phyloP scores from a whole-genome alignment of 2,888 invertebrate genomes.

The Ophion ellenae region DNA sequence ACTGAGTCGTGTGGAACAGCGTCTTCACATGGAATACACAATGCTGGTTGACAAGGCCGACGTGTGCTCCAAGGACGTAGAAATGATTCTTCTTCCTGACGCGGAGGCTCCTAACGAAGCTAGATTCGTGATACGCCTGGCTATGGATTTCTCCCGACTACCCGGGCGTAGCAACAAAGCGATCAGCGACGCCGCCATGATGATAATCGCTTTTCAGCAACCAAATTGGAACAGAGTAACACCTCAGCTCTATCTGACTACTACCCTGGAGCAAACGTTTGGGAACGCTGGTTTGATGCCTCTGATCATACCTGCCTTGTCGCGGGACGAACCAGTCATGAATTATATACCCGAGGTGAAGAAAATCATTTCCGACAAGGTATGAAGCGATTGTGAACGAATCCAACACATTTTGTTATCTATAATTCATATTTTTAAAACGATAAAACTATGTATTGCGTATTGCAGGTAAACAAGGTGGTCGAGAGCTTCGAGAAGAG shows the following conservation, averaged over 20 bases:
- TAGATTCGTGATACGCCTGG: conserved; percentile 88
- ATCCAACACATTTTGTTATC: too few species aligned
- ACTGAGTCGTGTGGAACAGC: conserved; percentile 78
- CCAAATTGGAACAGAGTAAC: conserved; percentile 83
- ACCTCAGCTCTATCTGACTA: conserved; percentile 84
- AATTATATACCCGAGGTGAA: conserved; percentile 87
- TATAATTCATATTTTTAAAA: conserved; percentile 3
- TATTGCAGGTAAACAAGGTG: conserved; percentile 72
- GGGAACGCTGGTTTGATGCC: conserved; percentile 78
- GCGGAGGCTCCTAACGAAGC: conserved; percentile 84
- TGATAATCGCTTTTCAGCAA: conserved; percentile 86
- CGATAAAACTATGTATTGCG: neutral
- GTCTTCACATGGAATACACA: conserved; percentile 87
- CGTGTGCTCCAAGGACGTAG: conserved; percentile 86
- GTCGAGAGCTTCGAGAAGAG: conserved; percentile 63
- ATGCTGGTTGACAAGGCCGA: conserved; percentile 86
- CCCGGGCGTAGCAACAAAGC: conserved; percentile 85
- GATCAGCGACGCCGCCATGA: conserved; percentile 84
- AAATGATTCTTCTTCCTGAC: conserved; percentile 86
- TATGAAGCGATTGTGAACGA: conserved; percentile 68
- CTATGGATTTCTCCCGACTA: conserved; percentile 87
- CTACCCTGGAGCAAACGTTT: conserved; percentile 84
- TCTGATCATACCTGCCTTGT: conserved; percentile 84
- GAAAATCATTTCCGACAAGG: conserved; percentile 85
- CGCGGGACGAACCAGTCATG: conserved; percentile 82